Base-by-base conservation (phyloP, 1,140 invertebrate genomes). In the Listronotus oregonensis region DNA sequence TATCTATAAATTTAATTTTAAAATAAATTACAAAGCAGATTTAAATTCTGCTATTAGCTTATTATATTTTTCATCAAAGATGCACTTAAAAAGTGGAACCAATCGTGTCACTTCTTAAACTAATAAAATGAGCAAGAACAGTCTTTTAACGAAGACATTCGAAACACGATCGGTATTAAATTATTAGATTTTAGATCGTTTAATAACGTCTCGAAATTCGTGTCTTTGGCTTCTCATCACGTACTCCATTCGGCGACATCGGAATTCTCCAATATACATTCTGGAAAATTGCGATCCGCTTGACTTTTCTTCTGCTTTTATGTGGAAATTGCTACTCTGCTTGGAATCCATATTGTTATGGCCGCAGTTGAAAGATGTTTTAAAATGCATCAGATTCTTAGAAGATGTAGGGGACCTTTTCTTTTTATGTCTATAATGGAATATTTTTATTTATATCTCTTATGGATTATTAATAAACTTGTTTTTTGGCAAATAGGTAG, bases 161-260 rank as follows among this genome's bases (percentile, higher is more conserved):
- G 8, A 47, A 15, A 57, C 63, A 65, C 63, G 52, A 57, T 59
- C 55, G n/a, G n/a, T 51, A 65, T 34, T 58, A 65, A 65, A 65
- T 65, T 59, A 65, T 65, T 65, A 65, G 55, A 65, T 65, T 65
- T 59, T 58, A 52, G 31, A 59, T 58, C 55, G 54, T 65, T 65
- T 65, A 65, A 58, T 65, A 65, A 51, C 46, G 50, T 59, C 55
- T 31, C 44, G 47, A 59, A 65, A 65, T 65, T 57, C 63, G 37
- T 57, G 56, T 59, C 63, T 65, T 65, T 52, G 47, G 40, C 55
- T 65, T 65, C 63, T 52, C 46, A 65, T 65, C 63, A 65, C 63
- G 63, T 65, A 58, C 63, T 51, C 49, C 8, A 65, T 57, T 65
- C 46, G 21, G 27, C 56, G 55, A 47, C 55, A 42, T 59, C 47